Evolutionary conservation across 2,888 invertebrate genomes (phyloP), one percentile per base, ranked within the genome.

Genomic region (Agrotis clavis): DNA sequence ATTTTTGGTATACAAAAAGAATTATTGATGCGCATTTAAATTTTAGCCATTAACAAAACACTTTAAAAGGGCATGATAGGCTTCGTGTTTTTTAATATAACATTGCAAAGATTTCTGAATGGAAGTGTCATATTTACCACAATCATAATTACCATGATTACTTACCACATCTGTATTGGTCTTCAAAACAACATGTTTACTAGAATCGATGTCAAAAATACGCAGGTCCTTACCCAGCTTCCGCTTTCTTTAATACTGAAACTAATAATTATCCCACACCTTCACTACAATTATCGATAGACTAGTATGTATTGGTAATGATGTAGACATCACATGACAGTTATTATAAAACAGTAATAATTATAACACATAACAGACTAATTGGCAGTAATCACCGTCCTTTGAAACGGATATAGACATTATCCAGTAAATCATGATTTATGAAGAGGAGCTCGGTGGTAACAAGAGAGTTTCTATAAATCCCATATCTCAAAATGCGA

Each of bases 261-360:
- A 25, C 54, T 5, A 48, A 18, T n/a, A 57, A 57, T 13, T 57
- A 57, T 57, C 13, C n/a, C 13, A 35, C 30, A 14, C 6, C n/a
- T 57, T 57, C 57, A 2, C n/a, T n/a, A 56, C 11, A 35, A 35
- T 35, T 35, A 35, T 35, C 35, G 35, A 35, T 7, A 35, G 6
- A 35, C 35, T 35, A 11, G 11, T 41, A 41, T 11, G 41, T 41
- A 41, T 41, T 41, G 41, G 11, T 35, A 57, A 68, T 45, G n/a
- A 54, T 59, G 50, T 30, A 79, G 21, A 50, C 50, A 72, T 60
- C 53, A 74, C 25, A 45, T 45, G 79, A 63, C 73, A 63, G n/a
- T n/a, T n/a, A 5, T 48, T 57, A 79, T 30, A 25, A 45, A 25
- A 45, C 14, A 30, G 4, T 51, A 1, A 54, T 73, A 48, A 79